Conservation (phyloP, 1,140 invertebrate species). For the Musca domestica region DNA sequence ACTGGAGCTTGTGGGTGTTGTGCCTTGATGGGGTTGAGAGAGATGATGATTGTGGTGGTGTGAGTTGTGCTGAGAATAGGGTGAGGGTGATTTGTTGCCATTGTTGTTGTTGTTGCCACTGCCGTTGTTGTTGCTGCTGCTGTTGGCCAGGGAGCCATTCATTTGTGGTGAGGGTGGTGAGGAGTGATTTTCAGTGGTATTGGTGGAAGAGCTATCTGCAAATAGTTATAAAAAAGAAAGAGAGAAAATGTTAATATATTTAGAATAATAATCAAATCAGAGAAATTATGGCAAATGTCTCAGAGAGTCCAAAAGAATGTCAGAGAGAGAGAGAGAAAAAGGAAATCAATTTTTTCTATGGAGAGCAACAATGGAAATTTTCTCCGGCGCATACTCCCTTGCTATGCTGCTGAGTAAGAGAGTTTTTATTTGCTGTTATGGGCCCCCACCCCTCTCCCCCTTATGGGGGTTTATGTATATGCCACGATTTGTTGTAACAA, state of each 20-base stretch:
- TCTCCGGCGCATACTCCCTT: too few species aligned
- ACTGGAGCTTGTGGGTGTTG: constrained; percentile 39
- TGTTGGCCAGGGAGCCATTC: constrained; percentile 23
- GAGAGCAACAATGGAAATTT: too few species aligned
- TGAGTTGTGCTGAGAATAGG: constrained; percentile 33
- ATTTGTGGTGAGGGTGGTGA: constrained; percentile 48
- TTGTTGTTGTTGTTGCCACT: constrained; percentile 25
- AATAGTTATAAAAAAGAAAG: constrained; percentile 45
- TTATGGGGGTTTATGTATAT: too few species aligned
- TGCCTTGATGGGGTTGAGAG: constrained; percentile 58
- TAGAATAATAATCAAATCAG: neutral
- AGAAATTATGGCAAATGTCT: too few species aligned
- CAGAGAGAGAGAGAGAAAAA: too few species aligned
- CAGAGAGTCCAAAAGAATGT: too few species aligned
- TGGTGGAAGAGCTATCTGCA: constrained; percentile 67
- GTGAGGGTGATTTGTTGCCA: constrained; percentile 29
- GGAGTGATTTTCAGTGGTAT: constrained; percentile 53
- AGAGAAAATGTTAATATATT: constrained; percentile 3
- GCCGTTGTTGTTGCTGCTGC: constrained; percentile 21
- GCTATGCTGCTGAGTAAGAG: neutral
- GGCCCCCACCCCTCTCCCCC: neutral
- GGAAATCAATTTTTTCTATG: too few species aligned
- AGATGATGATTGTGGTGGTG: constrained; percentile 53
- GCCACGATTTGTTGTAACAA: too few species aligned
- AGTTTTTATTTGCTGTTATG: neutral